These are phyloP conservation scores for Watersipora subatra DNA, from an alignment of 1,140 invertebrate species.

Conservation along the genomic window DNA sequence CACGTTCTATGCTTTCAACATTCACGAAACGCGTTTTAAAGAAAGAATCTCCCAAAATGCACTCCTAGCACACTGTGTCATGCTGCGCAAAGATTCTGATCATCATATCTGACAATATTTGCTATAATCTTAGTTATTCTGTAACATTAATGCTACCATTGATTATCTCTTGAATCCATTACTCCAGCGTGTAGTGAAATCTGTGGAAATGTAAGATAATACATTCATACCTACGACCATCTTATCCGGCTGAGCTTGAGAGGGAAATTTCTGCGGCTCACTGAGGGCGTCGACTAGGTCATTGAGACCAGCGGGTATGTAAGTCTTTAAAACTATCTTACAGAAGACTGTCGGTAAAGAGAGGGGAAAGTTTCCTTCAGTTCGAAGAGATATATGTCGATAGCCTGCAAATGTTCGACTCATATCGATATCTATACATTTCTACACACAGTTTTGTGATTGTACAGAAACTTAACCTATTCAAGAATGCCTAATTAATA, in stretches of 20 bases:
- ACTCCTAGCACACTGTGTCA: too few relatives aligned
- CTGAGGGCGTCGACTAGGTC: slow-evolving; percentile 95
- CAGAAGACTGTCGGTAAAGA: slow-evolving; percentile 96
- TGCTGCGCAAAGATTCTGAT: not conserved
- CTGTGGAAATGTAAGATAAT: not conserved
- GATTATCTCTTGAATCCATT: not conserved
- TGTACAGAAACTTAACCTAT: too few relatives aligned
- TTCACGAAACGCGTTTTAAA: too few relatives aligned
- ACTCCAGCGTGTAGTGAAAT: not conserved
- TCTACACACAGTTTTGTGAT: too few relatives aligned
- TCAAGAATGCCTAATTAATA: too few relatives aligned
- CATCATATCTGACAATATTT: too few relatives aligned
- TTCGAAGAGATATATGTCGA: slow-evolving; percentile 88
- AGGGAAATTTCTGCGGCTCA: slow-evolving; percentile 82
- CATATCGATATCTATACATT: slow-evolving; percentile 4
- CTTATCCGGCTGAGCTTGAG: slow-evolving; percentile 47
- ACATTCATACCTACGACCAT: not conserved
- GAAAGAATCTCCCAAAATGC: too few relatives aligned
- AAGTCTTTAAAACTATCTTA: slow-evolving; percentile 97
- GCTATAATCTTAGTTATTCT: too few relatives aligned
- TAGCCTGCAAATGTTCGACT: slow-evolving; percentile 53
- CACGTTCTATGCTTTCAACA: too few relatives aligned
- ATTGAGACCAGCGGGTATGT: slow-evolving; percentile 97
- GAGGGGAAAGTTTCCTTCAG: slow-evolving; percentile 97
- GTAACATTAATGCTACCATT: too few relatives aligned